These are phyloP conservation scores for Dryobota labecula DNA, from an alignment of 2,888 invertebrate genomes.

Conservation along the genomic window DNA sequence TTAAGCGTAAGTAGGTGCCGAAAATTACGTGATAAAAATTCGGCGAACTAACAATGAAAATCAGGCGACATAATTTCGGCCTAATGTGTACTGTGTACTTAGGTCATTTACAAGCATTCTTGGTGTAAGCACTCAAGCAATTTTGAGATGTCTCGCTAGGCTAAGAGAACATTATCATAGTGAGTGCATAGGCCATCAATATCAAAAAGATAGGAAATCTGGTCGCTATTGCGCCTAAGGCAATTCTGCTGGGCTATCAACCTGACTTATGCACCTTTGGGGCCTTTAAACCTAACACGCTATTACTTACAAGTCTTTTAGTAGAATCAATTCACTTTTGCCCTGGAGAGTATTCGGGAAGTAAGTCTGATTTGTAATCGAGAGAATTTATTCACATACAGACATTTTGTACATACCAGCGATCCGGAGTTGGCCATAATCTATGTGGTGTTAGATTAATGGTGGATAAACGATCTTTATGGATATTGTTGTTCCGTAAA, in stretches of 20 bases:
- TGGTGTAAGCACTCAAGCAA: background rate
- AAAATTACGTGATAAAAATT: background rate
- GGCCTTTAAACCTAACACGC: constrained; percentile 11
- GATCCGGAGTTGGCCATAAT: background rate
- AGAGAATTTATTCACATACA: constrained; percentile 39
- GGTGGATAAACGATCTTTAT: constrained; percentile 18
- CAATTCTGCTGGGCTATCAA: constrained; percentile 25
- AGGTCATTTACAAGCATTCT: background rate
- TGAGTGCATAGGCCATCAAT: background rate
- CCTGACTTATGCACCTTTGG: constrained; percentile 9
- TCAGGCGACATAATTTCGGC: background rate
- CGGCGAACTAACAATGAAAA: background rate
- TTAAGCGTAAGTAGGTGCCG: background rate
- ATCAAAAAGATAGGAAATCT: constrained; percentile 26
- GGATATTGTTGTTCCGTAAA: background rate
- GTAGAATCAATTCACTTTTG: constrained; percentile 37
- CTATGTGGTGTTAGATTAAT: constrained; percentile 14
- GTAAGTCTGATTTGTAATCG: constrained; percentile 28
- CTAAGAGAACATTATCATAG: background rate
- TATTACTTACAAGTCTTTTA: constrained; percentile 16
- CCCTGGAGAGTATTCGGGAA: constrained; percentile 31
- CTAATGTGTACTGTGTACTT: background rate
- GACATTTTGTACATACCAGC: constrained; percentile 31
- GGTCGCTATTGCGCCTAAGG: constrained; percentile 8
- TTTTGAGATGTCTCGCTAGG: background rate